phyloP scores from a whole-genome alignment of 2,113 vertebrate species.

The Pteruthius melanotis region DNA sequence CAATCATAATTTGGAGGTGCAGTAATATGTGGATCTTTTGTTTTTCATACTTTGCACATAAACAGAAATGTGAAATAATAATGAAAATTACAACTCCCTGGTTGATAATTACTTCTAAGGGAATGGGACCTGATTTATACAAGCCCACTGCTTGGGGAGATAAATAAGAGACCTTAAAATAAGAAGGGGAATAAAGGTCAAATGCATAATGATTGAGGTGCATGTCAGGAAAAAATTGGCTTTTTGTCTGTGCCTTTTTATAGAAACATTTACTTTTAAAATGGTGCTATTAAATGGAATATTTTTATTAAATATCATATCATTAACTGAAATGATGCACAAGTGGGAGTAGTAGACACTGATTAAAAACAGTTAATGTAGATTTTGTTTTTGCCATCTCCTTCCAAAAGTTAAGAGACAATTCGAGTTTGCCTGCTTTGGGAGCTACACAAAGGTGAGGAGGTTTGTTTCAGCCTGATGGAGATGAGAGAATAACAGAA shows the following conservation, averaged over 20 bases:
- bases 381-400: neutral
- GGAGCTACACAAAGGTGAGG: slow-evolving; percentile 14
- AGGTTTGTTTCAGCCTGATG: slow-evolving; percentile 44
- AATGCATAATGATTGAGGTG: slow-evolving; percentile 11
- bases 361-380: neutral
- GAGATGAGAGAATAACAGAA: slow-evolving; percentile 52
- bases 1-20: neutral
- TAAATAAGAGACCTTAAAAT: slow-evolving; percentile 66
- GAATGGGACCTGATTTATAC: slow-evolving; percentile 41
- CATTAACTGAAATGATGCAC: neutral
- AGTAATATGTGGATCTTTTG: neutral
- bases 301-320: neutral
- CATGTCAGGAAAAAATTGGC: slow-evolving; percentile 21
- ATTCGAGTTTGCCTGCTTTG: slow-evolving; percentile 1
- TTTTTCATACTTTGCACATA: slow-evolving; percentile 45
- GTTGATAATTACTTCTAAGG: slow-evolving; percentile 55
- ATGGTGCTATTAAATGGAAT: neutral
- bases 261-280: slow-evolving; percentile 3
- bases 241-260: slow-evolving; percentile 17
- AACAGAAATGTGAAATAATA: too few species aligned
- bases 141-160: slow-evolving; percentile 39
- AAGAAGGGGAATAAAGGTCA: slow-evolving; percentile 62
- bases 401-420: neutral
- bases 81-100: slow-evolving; percentile 41
- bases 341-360: neutral